Percentiles rank a stretch among this genome's conserved stretches.
These are phyloP conservation scores for Amphimedon queenslandica DNA, from an alignment of 37 sponge, comb jelly and placozoan genomes.

Conservation along the genomic window DNA sequence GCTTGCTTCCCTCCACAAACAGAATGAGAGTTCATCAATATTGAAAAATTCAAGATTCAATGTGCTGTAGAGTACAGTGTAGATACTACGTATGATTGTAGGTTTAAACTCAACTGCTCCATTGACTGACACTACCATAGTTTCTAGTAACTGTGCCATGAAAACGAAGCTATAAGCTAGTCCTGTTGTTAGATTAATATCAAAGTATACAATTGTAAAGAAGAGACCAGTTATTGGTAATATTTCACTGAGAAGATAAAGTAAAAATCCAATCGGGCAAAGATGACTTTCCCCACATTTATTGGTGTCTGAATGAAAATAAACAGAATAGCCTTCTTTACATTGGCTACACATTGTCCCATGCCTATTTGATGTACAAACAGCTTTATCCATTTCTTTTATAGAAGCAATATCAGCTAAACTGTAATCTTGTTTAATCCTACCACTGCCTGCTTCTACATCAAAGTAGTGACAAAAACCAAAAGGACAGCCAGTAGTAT, in stretches of 20 bases:
- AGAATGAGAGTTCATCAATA: slow-evolving; percentile 28
- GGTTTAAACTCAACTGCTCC: not conserved
- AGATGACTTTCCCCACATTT: not conserved
- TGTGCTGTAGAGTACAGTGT: not conserved
- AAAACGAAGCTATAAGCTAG: slow-evolving; percentile 22
- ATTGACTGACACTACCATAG: not conserved
- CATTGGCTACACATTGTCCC: slow-evolving; percentile 38
- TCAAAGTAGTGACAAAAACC: not conserved
- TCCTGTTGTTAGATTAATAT: slow-evolving; percentile 44
- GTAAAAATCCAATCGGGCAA: slow-evolving; percentile 21
- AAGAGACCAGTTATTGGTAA: slow-evolving; percentile 29
- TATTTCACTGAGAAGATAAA: slow-evolving; percentile 35
- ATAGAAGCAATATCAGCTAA: not conserved
- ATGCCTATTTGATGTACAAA: slow-evolving; percentile 18
- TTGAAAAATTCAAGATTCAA: slow-evolving; percentile 52
- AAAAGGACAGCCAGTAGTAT: slow-evolving; percentile 20
- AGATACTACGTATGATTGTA: not conserved
- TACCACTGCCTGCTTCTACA: not conserved
- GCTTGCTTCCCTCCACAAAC: slow-evolving; percentile 37
- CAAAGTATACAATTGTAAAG: slow-evolving; percentile 8
- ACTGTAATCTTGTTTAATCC: not conserved
- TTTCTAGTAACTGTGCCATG: slow-evolving; percentile 28
- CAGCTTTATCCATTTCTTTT: not conserved
- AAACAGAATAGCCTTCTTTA: slow-evolving; percentile 3
- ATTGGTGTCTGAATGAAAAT: slow-evolving; percentile 16